Conservation (phyloP, 2,113 vertebrate species). For the Mus musculus region GRCm39 chr2:98228001-98228500, state of each 20-base stretch:
- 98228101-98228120: too few species aligned
- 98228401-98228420: not conserved
- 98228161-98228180: not conserved
- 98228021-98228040: too few species aligned
- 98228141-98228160: not conserved
- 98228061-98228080: too few species aligned
- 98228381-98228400: not conserved
- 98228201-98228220: not conserved
- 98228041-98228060: not conserved
- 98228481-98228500: not conserved
- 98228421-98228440: accelerated
- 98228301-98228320: not conserved
- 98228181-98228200: too few species aligned
- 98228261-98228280: not conserved
- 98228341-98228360: not conserved
- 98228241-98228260: not conserved
- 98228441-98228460: too few species aligned
- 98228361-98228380: not conserved
- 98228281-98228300: not conserved
- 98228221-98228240: not conserved
- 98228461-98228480: too few species aligned
- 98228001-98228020: too few species aligned
- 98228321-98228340: not conserved
- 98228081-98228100: too few species aligned
- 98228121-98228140: not conserved